These are phyloP conservation scores for Pseudochirops corinnae DNA, from an alignment of 2,797 vertebrate genomes.

Conservation along the genomic window DNA sequence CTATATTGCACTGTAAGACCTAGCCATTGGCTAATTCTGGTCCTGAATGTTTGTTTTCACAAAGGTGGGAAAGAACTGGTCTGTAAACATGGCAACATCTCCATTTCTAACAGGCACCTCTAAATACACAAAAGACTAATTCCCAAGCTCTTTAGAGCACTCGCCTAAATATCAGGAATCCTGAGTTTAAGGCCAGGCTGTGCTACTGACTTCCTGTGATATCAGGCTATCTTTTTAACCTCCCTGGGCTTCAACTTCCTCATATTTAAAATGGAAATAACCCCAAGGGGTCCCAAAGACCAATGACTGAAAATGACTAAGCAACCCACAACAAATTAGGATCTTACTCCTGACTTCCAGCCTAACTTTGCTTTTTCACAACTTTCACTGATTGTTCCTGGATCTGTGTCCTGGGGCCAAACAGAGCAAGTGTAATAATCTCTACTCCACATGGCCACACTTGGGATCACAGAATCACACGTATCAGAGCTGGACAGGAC, in stretches of 20 bases:
- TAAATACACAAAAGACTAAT: neutral
- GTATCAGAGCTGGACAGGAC: neutral
- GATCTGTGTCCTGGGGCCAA: neutral
- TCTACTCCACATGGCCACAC: neutral
- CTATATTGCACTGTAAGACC: neutral
- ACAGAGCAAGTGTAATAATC: neutral
- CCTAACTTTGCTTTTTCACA: neutral
- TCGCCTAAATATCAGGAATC: neutral
- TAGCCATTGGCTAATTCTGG: neutral
- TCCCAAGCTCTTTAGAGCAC: neutral
- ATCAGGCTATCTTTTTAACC: neutral
- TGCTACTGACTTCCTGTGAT: neutral
- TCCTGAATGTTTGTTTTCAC: neutral
- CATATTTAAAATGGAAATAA: neutral
- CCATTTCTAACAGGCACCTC: neutral
- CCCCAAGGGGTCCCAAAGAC: neutral
- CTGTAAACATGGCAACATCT: neutral
- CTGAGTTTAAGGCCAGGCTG: neutral
- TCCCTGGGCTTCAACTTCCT: neutral
- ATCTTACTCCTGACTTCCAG: neutral
- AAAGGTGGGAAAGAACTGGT: neutral
- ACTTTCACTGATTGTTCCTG: neutral
- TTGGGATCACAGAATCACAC: neutral
- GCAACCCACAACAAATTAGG: neutral
- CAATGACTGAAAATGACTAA: neutral